Base-by-base conservation (phyloP, 1,140 invertebrate species). In the Bombus waltoni region DNA sequence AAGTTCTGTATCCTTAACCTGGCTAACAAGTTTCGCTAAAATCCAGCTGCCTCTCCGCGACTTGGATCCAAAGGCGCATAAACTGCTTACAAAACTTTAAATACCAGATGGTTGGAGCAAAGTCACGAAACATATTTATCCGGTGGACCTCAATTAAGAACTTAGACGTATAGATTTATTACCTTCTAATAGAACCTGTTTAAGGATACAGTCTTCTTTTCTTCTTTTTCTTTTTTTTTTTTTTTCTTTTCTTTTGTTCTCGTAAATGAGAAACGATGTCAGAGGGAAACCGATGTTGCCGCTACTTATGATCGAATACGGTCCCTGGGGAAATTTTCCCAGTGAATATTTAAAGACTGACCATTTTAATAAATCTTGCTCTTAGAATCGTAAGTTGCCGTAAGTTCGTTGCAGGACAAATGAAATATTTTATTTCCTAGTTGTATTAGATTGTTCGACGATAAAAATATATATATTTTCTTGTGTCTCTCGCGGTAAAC, bases 121-220 rank as follows among this genome's bases (percentile, higher is more conserved):
- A 79, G 44, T 77, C 81, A 22, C 53, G 83, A 65, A 84, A 85
- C 40, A 85, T 80, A 80, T 72, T 84, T 84, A 84, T 44, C 53
- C 32, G n/a, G 3, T 18, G 42, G 59, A 22, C 38, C 6, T 25
- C 53, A 13, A 83, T 77, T 68, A 70, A 42, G 44, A 70, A 83
- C 38, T 71, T 78, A 0, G 66, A 81, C 68, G 57, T 65, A 47
- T 38, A 38, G 4, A 3, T 40, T 71, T 71, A 71, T 72, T 47
- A 84, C 59, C 15, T 72, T 78, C 25, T 71, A 38, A 71, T 84
- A n/a, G 59, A 78, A 71, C 32, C 38, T 9, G 40, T 59, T 78
- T 62, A 84, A 71, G 22, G 66, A 42, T 11, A 4, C 18, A n/a
- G 59, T 57, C 53, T 62, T 3, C 5, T 9, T 40, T 25, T 9